Percentiles rank a stretch among this genome's conserved stretches.
phyloP scores from a whole-genome alignment of 2,888 invertebrate species.

The Leucophenga maculata region DNA sequence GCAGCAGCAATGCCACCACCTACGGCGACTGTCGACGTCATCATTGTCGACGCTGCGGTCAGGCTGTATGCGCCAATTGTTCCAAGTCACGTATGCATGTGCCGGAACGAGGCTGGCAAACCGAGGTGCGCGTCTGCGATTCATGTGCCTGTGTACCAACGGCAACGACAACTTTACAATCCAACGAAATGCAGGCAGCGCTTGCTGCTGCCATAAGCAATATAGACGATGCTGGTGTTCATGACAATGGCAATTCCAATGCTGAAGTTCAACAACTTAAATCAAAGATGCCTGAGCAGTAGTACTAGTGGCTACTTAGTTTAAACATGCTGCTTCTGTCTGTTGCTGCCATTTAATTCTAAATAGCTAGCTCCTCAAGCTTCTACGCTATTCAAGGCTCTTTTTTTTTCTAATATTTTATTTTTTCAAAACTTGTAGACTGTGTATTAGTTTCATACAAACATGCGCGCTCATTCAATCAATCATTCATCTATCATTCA shows the following conservation, averaged over 20 bases:
- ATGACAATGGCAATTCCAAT: slow-evolving; percentile 21
- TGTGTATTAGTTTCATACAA: too few relatives aligned
- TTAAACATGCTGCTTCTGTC: not conserved
- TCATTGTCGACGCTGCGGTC: slow-evolving; percentile 82
- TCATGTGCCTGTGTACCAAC: slow-evolving; percentile 73
- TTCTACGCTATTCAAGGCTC: too few relatives aligned
- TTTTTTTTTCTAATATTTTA: too few relatives aligned
- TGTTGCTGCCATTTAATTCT: not conserved
- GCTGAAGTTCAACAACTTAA: not conserved
- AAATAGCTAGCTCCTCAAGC: too few relatives aligned
- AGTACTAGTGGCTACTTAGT: not conserved
- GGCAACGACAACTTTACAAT: slow-evolving; percentile 38
- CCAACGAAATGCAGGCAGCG: not conserved
- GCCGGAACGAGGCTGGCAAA: slow-evolving; percentile 81
- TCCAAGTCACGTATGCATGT: slow-evolving; percentile 76
- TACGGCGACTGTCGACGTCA: slow-evolving; percentile 73
- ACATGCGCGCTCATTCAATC: too few relatives aligned
- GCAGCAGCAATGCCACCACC: not conserved
- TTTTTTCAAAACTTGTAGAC: too few relatives aligned
- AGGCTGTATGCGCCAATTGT: slow-evolving; percentile 79
- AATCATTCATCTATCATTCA: too few relatives aligned
- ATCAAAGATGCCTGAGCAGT: not conserved
- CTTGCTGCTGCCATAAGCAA: slow-evolving; percentile 46
- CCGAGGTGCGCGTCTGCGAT: slow-evolving; percentile 85
- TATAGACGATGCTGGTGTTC: slow-evolving; percentile 16